Conservation (phyloP, 2,797 vertebrate genomes). For the Brachymystax lenok region DNA sequence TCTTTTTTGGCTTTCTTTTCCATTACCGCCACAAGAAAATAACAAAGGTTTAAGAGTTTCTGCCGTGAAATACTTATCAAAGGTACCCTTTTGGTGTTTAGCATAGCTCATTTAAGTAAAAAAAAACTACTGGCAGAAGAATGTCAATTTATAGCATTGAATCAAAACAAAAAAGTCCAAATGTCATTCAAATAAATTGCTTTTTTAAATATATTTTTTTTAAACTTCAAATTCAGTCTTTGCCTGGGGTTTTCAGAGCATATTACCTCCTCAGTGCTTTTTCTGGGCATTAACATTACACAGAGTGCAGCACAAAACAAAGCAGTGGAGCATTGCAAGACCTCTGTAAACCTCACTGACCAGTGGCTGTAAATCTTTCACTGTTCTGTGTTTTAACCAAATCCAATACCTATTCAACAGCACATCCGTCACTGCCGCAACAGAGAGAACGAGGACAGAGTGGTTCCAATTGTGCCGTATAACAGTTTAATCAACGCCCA, state of each 20-base stretch:
- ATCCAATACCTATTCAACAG: slow-evolving; percentile 73
- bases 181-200: slow-evolving; percentile 46
- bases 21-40: background rate
- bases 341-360: slow-evolving; percentile 51
- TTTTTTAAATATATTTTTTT: slow-evolving; percentile 17
- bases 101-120: slow-evolving; percentile 22
- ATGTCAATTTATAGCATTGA: slow-evolving; percentile 29
- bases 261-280: slow-evolving; percentile 49
- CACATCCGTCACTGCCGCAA: slow-evolving; percentile 70
- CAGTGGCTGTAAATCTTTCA: slow-evolving; percentile 68
- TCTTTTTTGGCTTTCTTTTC: slow-evolving; percentile 10
- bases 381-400: slow-evolving; percentile 74
- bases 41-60: slow-evolving; percentile 6
- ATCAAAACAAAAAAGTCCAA: slow-evolving; percentile 36
- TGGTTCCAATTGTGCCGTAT: slow-evolving; percentile 66
- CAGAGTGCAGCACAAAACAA: slow-evolving; percentile 42
- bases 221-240: slow-evolving; percentile 49
- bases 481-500: slow-evolving; percentile 71
- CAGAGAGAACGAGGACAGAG: slow-evolving; percentile 64
- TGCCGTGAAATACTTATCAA: background rate
- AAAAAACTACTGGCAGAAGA: slow-evolving; percentile 41
- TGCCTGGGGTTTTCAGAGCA: slow-evolving; percentile 32
- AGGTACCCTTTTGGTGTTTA: no score
- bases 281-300: slow-evolving; percentile 30
- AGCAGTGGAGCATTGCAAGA: slow-evolving; percentile 38